Conservation (phyloP, 2,113 vertebrate species). For the Miniopterus natalensis region DNA sequence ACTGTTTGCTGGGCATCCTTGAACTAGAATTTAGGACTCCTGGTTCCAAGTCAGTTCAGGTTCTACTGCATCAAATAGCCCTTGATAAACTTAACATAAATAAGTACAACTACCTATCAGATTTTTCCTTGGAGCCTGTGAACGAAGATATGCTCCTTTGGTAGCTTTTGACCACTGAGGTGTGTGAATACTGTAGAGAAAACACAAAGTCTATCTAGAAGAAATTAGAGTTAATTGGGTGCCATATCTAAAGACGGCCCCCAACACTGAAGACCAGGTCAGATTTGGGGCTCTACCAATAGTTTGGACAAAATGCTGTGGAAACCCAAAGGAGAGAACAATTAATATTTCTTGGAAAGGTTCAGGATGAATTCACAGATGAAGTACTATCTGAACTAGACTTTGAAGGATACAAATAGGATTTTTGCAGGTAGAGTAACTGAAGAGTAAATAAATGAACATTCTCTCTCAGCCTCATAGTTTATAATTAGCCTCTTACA, state of each 20-base stretch:
- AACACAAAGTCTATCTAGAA: neutral
- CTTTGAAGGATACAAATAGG: slow-evolving; percentile 24
- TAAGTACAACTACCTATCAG: neutral
- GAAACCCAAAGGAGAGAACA: neutral
- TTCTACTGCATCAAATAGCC: neutral
- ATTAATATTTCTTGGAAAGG: slow-evolving; percentile 26
- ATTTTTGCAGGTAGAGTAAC: slow-evolving; percentile 42
- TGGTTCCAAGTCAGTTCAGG: neutral
- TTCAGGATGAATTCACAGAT: slow-evolving; percentile 51
- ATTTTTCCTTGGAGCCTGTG: neutral
- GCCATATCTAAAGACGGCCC: neutral
- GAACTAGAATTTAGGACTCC: neutral
- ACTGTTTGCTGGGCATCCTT: neutral
- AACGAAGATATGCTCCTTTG: neutral
- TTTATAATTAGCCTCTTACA: slow-evolving; percentile 56
- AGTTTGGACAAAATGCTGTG: slow-evolving; percentile 22
- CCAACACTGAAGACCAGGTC: neutral
- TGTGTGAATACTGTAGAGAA: neutral
- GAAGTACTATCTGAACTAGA: slow-evolving; percentile 31
- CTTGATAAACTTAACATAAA: neutral
- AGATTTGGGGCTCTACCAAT: neutral
- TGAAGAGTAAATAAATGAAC: slow-evolving; percentile 49
- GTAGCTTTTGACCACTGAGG: neutral
- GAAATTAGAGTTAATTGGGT: neutral
- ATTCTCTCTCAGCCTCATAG: neutral